These are phyloP conservation scores for Macaria notata DNA, from an alignment of 2,888 invertebrate genomes.

Conservation along the genomic window DNA sequence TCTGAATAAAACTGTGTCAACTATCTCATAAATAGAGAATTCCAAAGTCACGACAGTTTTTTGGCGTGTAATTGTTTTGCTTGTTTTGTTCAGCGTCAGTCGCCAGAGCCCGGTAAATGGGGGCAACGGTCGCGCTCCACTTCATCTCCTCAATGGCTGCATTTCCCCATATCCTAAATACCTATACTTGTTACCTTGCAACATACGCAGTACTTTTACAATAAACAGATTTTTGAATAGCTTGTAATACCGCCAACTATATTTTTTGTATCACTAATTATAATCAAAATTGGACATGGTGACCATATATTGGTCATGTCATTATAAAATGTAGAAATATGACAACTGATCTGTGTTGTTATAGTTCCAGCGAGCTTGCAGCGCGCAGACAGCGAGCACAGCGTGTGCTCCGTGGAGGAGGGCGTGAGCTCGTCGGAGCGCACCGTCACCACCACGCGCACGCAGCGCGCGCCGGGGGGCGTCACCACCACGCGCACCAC, in stretches of 20 bases:
- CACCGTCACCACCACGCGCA: slow-evolving; percentile 46
- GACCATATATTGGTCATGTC: no score
- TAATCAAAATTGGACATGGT: no score
- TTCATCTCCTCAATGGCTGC: background rate
- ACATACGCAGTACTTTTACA: no score
- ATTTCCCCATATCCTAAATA: slow-evolving; percentile 5
- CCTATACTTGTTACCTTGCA: no score
- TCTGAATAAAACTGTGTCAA: background rate
- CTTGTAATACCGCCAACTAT: no score
- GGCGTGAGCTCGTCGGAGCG: slow-evolving; percentile 42
- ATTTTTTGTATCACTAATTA: no score
- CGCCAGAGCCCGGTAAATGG: slow-evolving; percentile 1
- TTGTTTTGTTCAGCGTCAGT: slow-evolving; percentile 3
- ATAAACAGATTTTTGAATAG: no score
- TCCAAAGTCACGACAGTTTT: slow-evolving; percentile 4
- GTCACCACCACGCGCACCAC: slow-evolving; percentile 47
- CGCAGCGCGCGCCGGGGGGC: slow-evolving; percentile 47
- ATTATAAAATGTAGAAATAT: no score
- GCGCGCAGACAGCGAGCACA: slow-evolving; percentile 71
- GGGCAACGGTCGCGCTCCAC: slow-evolving; percentile 4
- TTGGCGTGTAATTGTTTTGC: slow-evolving; percentile 4
- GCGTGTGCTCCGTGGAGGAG: slow-evolving; percentile 62
- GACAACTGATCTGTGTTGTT: no score
- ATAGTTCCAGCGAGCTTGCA: slow-evolving; percentile 46
- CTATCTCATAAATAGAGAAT: background rate